Conservation (phyloP, 2,113 vertebrate species). For the Mellivora capensis region DNA sequence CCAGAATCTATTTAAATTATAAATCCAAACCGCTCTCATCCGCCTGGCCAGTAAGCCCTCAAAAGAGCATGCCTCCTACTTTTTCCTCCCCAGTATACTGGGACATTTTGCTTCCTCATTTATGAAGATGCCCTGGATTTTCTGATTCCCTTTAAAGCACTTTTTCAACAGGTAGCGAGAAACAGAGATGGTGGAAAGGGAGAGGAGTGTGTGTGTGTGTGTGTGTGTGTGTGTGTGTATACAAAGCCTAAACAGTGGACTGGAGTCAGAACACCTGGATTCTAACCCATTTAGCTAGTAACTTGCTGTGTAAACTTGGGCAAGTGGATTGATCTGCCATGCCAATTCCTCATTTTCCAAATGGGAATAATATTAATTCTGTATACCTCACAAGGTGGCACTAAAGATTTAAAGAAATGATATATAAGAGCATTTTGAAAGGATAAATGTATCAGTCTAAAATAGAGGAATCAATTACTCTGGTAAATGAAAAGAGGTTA, state of each 20-base stretch:
- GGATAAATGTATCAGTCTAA: not conserved
- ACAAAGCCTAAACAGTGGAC: not conserved
- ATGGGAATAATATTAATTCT: not conserved
- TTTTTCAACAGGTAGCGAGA: not conserved
- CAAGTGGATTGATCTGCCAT: not conserved
- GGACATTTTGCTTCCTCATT: not conserved
- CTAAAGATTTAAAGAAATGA: slow-evolving; percentile 31
- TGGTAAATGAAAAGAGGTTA: not conserved
- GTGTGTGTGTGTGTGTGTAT: not conserved
- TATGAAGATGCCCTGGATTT: not conserved
- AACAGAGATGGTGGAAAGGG: not conserved
- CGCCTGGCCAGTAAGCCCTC: not conserved
- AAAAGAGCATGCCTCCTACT: not conserved
- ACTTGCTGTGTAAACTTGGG: not conserved
- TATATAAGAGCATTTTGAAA: slow-evolving; percentile 11
- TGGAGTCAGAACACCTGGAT: not conserved
- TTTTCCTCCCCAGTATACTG: not conserved
- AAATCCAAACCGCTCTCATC: not conserved
- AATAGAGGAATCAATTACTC: not conserved
- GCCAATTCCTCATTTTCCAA: not conserved
- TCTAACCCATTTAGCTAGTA: slow-evolving; percentile 2
- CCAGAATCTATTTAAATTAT: not conserved
- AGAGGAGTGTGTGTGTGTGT: not conserved
- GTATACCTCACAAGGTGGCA: slow-evolving; percentile 17
- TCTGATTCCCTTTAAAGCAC: not conserved